A percentile compares a stretch with the other conserved stretches of the same genome.
Evolutionary conservation across 2,888 invertebrate species (phyloP).

Genomic region (Drosophila eohydei): DNA sequence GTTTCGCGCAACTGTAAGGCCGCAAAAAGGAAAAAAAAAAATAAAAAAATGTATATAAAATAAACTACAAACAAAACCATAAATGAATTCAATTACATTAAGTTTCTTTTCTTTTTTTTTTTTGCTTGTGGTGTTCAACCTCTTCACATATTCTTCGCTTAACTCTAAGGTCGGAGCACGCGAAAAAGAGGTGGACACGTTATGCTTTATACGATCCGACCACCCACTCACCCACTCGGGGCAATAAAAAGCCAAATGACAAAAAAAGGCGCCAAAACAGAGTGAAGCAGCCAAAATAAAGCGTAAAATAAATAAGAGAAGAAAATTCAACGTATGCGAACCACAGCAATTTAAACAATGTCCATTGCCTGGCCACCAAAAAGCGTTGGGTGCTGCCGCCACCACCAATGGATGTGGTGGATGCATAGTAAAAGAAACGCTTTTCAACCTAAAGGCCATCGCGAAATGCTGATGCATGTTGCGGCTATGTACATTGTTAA

Average conservation of each 20-base stretch:
- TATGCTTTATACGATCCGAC: conserved; percentile 56
- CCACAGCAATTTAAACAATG: conserved; percentile 78
- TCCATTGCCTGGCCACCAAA: conserved; percentile 65
- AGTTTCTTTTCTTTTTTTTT: conserved; percentile 53
- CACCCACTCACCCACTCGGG: conserved; percentile 9
- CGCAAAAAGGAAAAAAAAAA: conserved; percentile 18
- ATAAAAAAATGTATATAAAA: conserved; percentile 5
- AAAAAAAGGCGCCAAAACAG: conserved; percentile 17
- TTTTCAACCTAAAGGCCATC: conserved; percentile 54
- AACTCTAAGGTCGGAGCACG: conserved; percentile 2
- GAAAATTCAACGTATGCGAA: conserved; percentile 71
- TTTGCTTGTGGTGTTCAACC: neutral
- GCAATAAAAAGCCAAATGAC: conserved; percentile 52
- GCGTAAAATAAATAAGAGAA: conserved; percentile 68
- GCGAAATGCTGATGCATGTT: conserved; percentile 70
- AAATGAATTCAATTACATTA: conserved; percentile 80
- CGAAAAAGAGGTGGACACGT: conserved; percentile 33
- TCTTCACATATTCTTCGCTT: neutral
- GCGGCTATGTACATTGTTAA: conserved; percentile 58
- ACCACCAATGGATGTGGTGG: conserved; percentile 15
- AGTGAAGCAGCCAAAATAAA: conserved; percentile 54
- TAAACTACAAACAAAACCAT: conserved; percentile 76
- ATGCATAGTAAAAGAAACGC: conserved; percentile 57
- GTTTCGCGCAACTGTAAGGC: conserved; percentile 64
- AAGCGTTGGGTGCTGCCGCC: conserved; percentile 20